phyloP scores from a whole-genome alignment of 2,113 vertebrate species.

The Zosterops borbonicus region DNA sequence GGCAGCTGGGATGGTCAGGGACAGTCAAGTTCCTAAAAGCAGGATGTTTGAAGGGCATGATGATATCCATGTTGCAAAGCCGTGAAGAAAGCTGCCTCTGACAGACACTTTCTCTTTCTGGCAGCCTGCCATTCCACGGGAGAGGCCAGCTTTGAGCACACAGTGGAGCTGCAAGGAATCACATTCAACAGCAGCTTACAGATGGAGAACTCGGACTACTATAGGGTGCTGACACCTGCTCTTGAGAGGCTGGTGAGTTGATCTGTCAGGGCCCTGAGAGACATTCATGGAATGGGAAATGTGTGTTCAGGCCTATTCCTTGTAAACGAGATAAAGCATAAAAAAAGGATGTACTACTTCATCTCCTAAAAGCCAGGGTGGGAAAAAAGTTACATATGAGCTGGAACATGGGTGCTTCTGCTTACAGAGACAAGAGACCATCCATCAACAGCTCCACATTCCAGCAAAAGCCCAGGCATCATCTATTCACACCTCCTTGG shows the following conservation, averaged over 20 bases:
- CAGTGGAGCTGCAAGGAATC: constrained; percentile 82
- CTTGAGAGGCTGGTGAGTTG: constrained; percentile 82
- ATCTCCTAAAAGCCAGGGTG: background rate
- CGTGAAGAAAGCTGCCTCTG: background rate
- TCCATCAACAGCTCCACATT: background rate
- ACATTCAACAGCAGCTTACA: constrained; percentile 76
- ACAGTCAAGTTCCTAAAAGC: background rate
- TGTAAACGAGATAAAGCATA: background rate
- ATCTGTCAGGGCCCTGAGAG: background rate
- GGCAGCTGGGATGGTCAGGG: background rate
- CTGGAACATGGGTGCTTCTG: background rate
- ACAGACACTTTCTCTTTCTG: background rate
- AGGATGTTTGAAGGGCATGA: background rate
- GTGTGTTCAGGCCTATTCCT: background rate
- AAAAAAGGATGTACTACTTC: background rate
- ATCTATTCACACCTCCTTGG: background rate
- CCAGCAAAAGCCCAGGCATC: background rate
- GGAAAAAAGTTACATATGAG: background rate
- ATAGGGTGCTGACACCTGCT: constrained; percentile 74
- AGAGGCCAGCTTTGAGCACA: constrained; percentile 74
- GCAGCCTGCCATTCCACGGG: constrained; percentile 44
- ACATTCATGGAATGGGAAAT: background rate
- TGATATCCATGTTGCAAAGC: background rate
- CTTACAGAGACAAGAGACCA: background rate
- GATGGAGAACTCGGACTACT: constrained; percentile 74